Conservation (phyloP, 2,888 invertebrate species). For the Eupithecia inturbata region DNA sequence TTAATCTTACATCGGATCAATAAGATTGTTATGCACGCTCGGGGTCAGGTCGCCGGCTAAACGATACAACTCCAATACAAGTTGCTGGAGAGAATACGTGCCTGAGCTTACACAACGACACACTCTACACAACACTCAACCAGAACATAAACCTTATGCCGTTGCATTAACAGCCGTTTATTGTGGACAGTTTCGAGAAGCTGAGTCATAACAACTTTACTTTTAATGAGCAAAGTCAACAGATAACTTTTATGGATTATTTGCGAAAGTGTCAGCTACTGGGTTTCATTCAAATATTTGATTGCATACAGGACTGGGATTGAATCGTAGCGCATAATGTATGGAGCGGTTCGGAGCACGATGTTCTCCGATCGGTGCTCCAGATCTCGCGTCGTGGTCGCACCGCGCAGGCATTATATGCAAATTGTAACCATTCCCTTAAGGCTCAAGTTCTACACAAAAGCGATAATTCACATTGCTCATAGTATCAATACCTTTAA, state of each 20-base stretch:
- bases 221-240: conserved; percentile 62
- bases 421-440: conserved; percentile 67
- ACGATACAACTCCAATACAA: conserved; percentile 67
- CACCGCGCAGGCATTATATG: conserved; percentile 74
- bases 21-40: conserved; percentile 69
- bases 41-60: conserved; percentile 75
- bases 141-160: conserved; percentile 51
- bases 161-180: conserved; percentile 50
- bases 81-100: conserved; percentile 57
- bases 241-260: conserved; percentile 53
- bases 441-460: conserved; percentile 60
- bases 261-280: conserved; percentile 51
- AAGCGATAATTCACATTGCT: conserved; percentile 58
- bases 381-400: conserved; percentile 74
- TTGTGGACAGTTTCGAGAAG: conserved; percentile 50
- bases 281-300: conserved; percentile 51
- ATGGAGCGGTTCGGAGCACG: conserved; percentile 64
- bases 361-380: conserved; percentile 68
- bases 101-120: conserved; percentile 44
- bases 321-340: conserved; percentile 66
- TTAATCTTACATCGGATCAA: conserved; percentile 78
- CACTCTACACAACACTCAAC: conserved; percentile 50
- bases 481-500: conserved; percentile 42
- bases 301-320: conserved; percentile 50
- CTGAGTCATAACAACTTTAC: conserved; percentile 65